Base-by-base conservation (phyloP, 2,888 invertebrate genomes). In the Diplolepis rosae region DNA sequence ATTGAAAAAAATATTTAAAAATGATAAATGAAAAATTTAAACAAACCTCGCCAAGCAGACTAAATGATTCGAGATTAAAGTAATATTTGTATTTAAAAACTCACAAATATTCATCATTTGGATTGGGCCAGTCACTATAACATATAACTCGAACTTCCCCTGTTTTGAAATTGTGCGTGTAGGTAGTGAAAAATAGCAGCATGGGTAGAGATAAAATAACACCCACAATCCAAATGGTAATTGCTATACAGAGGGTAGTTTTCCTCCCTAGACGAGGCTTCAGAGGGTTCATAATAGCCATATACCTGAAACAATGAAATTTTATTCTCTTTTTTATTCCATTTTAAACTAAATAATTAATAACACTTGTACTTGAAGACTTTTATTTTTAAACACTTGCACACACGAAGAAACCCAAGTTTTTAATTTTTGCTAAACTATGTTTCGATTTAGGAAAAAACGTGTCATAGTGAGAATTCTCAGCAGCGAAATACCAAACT, bases 241-340 rank as follows among this genome's bases (percentile, higher is more conserved):
- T 92, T 0, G 96, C 96, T 77, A 97, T 94, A 81, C 93, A 93
- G 68, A 98, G 90, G 0, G 98, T 97, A 13, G 94, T 93, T 28
- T 94, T 91, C 84, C 94, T 94, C 28, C 97, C 96, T 92, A 98
- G 94, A 68, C 98, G 91, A 1, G 97, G 98, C 75, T 94, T 92
- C 73, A 98, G 90, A 0, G 98, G 98, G 84, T 96, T 96, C 92
- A 98, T 96, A 82, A 98, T 98, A 67, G 98, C 98, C 90, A 96
- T 95, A 88, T 98, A 98, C 87, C 98, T 98, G 91, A 1, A 90
- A 87, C 70, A 65, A 79, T 73, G 82, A 51, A 76, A 70, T 27
- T 27, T 51, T n/a, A 35, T 35, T 56, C 27, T 50, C 27, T 50
- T 48, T 15, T n/a, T 54, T 3, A 54, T 18, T 35, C 5, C 6